These are phyloP conservation scores for Lamellibrachia luymesi DNA, from an alignment of 1,140 invertebrate species.

Conservation along the genomic window DNA sequence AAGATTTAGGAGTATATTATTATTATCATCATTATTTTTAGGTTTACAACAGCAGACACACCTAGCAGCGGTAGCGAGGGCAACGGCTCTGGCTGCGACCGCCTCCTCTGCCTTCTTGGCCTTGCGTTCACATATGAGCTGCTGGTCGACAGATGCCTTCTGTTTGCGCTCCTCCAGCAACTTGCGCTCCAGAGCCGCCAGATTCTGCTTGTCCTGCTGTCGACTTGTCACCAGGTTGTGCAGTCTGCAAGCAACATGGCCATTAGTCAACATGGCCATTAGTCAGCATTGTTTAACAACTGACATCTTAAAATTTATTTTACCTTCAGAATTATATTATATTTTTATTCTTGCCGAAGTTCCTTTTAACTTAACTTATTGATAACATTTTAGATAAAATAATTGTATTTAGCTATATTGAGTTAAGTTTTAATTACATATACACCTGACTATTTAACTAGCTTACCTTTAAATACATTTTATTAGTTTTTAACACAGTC, in stretches of 20 bases:
- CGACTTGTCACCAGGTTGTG: conserved; percentile 71
- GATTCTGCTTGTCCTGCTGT: conserved; percentile 75
- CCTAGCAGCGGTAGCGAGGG: conserved; percentile 50
- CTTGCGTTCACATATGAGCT: conserved; percentile 71
- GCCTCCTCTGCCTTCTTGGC: conserved; percentile 68
- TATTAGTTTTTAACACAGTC: too few relatives aligned
- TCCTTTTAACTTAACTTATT: not conserved
- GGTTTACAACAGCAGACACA: not conserved
- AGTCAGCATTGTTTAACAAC: too few relatives aligned
- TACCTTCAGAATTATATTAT: too few relatives aligned
- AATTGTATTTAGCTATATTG: too few relatives aligned
- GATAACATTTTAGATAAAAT: too few relatives aligned
- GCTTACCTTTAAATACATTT: too few relatives aligned
- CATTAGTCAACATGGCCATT: too few relatives aligned
- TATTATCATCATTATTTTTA: not conserved
- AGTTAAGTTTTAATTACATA: too few relatives aligned
- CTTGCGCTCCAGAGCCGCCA: conserved; percentile 74
- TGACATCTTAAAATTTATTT: too few relatives aligned
- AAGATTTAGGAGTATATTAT: not conserved
- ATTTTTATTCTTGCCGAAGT: too few relatives aligned
- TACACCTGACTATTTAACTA: too few relatives aligned
- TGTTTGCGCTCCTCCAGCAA: conserved; percentile 80
- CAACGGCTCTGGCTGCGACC: conserved; percentile 57
- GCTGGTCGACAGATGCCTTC: conserved; percentile 72
- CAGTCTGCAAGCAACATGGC: conserved; percentile 53